These are phyloP conservation scores for Papilio protenor DNA, from an alignment of 2,888 invertebrate genomes.

Conservation along the genomic window DNA sequence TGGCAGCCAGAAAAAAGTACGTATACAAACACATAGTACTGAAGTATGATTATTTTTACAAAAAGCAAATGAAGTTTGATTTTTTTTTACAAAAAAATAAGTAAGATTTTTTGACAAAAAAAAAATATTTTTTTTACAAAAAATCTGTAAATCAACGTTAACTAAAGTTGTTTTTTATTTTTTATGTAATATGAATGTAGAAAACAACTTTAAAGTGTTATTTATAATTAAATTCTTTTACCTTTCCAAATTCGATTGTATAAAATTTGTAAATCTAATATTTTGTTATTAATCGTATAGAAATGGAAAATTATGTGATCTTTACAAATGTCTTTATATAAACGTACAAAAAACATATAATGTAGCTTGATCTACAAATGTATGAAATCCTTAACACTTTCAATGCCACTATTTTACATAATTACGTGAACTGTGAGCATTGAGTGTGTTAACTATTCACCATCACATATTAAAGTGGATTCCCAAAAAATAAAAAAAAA, in stretches of 20 bases:
- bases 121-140: too few relatives aligned
- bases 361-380: not conserved
- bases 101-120: too few relatives aligned
- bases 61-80: too few relatives aligned
- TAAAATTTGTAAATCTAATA: not conserved
- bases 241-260: not conserved
- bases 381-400: not conserved
- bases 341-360: not conserved
- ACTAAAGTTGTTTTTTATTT: too few relatives aligned
- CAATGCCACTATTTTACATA: not conserved
- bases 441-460: not conserved
- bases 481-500: not conserved
- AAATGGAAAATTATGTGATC: not conserved
- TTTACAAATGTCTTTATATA: not conserved
- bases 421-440: not conserved
- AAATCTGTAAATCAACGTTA: too few relatives aligned
- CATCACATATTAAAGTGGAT: not conserved
- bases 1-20: conserved; percentile 95
- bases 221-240: too few relatives aligned
- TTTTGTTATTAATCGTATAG: not conserved
- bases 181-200: too few relatives aligned
- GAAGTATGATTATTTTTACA: conserved; percentile 86
- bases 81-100: too few relatives aligned
- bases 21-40: conserved; percentile 96
- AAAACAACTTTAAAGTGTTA: too few relatives aligned